Base-by-base conservation (phyloP, 1,140 invertebrate species). In the Formica selysi region DNA sequence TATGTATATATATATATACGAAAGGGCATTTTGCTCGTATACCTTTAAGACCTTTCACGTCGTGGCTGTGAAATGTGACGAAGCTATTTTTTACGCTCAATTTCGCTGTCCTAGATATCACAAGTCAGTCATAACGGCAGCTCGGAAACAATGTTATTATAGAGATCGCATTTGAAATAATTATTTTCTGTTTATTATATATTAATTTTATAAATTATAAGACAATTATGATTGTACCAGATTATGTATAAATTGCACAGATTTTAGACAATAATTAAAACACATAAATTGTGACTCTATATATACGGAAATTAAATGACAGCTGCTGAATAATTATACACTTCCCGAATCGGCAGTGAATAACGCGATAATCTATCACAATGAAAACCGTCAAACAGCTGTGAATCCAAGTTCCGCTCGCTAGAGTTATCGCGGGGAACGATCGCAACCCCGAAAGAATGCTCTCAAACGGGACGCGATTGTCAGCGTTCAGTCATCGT, bases 401-500 rank as follows among this genome's bases (percentile, higher is more conserved):
- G 67, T 22, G 67, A 81, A 73, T 59, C 16, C 36, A 68, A 81
- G 51, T 81, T 81, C 16, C 65, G 48, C 78, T 65, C 11, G 65
- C 41, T 29, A 32, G 3, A 76, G 10, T 32, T 59, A 79, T 79
- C 57, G n/a, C 26, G 38, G 19, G 19, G 19, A 89, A 26, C 48
- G 57, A 36, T 76, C 74, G 71, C 44, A 81, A 88, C 32, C 74
- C 87, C 84, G 83, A 89, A 88, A 86, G 65, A 85, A 80, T 59
- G 48, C 36, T 78, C 76, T 78, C 48, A 59, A 91, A 84, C 84
- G 59, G 87, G 74, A 90, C 85, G 76, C 90, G 89, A 91, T 92
- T 91, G 90, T 91, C 86, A 89, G 67, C 80, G 54, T 38, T 73
- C 79, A 5, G 81, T 85, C 84, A 87, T 91, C 89, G 87, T 90